Base-by-base conservation (phyloP, 2,888 invertebrate species). In the Buathra laborator region DNA sequence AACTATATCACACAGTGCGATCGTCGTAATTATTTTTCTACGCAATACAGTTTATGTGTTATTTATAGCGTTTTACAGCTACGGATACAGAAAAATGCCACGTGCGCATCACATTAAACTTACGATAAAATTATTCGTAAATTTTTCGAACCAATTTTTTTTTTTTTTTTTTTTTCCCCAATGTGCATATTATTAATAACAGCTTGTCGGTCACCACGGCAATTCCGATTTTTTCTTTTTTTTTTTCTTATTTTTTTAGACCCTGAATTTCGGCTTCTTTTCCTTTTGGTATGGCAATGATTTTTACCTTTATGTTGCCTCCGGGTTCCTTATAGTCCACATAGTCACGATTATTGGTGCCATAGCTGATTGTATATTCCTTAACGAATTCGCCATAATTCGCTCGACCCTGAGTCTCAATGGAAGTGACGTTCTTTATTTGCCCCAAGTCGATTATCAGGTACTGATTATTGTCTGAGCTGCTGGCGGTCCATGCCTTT, bases 281-380 rank as follows among this genome's bases (percentile, higher is more conserved):
- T 6, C 24, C 19, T 37, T 51, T 66, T 59, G 14, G 62, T 75
- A 37, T 44, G 71, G 74, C 71, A 71, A 56, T 79, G 59, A 83
- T 93, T 62, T 62, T 96, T 96, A 98, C 98, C 98, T 98, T 98
- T 87, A 96, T 95, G 94, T 98, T 97, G 89, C 98, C 98, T 91
- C 98, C 97, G 72, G 97, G 96, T 88, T 98, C 98, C 95, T 98
- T 98, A 94, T 97, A 98, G 93, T 97, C 97, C 83, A 97, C 96
- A 94, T 97, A 98, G 94, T 98, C 98, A 91, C 97, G 96, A 86
- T 98, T 98, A 92, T 98, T 98, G 90, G 97, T 97, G 87, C 98
- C 98, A 94, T 98, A 99, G 94, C 98, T 97, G 92, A 99, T 96
- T 93, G 97, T 97, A 94, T 97, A 99, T 94, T 99, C 99, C 94